Evolutionary conservation across 2,113 vertebrate species (phyloP), one percentile per base, ranked within the genome.

Genomic region (Ploceus nigricollis): DNA sequence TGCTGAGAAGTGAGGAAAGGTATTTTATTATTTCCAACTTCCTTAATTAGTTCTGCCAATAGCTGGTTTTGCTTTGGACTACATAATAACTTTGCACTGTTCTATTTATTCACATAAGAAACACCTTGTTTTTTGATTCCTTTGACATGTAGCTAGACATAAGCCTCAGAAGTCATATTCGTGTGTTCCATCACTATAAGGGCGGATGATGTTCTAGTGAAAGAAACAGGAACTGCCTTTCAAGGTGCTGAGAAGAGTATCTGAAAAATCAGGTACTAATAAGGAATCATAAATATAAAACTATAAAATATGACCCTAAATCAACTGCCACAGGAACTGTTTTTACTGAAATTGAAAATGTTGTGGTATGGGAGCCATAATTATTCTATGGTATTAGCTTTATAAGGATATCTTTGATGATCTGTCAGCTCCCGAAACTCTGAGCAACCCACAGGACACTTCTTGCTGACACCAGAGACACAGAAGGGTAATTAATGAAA

Each of bases 401-500:
- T 71, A 40, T 64, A 83, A 86, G n/a, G 25, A 11, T 80, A 45
- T 65, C 58, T 94, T 80, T 89, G 89, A 51, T 72, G 58, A 89
- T 82, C 47, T 92, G 58, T 56, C 73, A 82, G 65, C 65, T 79
- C 11, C 51, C 64, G 47, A 87, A 87, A 31, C 28, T 82, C 31
- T 61, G 48, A 58, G 33, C 75, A 92, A 54, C 30, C 39, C 44
- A 47, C 63, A 85, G 33, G 33, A 58, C 53, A 47, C 39, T 75
- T 78, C 39, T 82, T 82, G 33, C 70, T 68, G 56, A 75, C 50
- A 66, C 8, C 15, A 85, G 61, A 54, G 79, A 18, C 61, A 58
- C 12, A 79, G 35, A 53, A 94, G 35, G 35, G 27, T 90, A 90
- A 90, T 93, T 93, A 96, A 64, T 30, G 23, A 93, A 90, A 90